Percentiles rank a stretch among this genome's conserved stretches.
These are phyloP conservation scores for Plecturocebus donacophilus DNA, from an alignment of 2,113 vertebrate genomes.

Conservation along the genomic window DNA sequence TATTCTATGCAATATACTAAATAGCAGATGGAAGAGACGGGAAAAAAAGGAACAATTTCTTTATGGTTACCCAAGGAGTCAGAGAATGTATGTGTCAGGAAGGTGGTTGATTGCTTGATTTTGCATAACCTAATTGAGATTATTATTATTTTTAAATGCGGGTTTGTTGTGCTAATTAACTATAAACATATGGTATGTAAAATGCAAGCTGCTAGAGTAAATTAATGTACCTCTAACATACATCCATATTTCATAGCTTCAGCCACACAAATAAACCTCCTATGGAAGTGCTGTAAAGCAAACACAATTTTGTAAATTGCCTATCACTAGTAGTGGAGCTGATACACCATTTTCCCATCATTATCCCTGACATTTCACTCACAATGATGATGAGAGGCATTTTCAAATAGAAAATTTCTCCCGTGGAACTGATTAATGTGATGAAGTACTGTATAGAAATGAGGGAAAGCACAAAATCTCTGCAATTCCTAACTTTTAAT, in stretches of 20 bases:
- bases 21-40: conserved; percentile 65
- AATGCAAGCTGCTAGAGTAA: conserved; percentile 77
- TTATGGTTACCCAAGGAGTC: conserved; percentile 72
- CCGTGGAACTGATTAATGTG: conserved; percentile 81
- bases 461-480: conserved; percentile 76
- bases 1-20: conserved; percentile 39
- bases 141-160: conserved; percentile 83
- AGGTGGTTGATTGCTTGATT: conserved; percentile 78
- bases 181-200: conserved; percentile 82
- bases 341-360: conserved; percentile 69
- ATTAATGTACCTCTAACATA: conserved; percentile 71
- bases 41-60: conserved; percentile 47
- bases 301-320: conserved; percentile 82
- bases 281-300: conserved; percentile 65
- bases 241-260: conserved; percentile 78
- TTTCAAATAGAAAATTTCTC: conserved; percentile 71
- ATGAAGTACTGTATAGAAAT: conserved; percentile 82
- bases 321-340: conserved; percentile 44
- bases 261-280: conserved; percentile 60
- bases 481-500: conserved; percentile 76
- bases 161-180: conserved; percentile 82
- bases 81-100: conserved; percentile 64
- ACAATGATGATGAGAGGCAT: conserved; percentile 78
- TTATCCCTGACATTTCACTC: conserved; percentile 71
- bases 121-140: conserved; percentile 83